Evolutionary conservation across 2,888 invertebrate genomes (phyloP), one percentile per base, ranked within the genome.

Genomic region (Troides oblongomaculatus): DNA sequence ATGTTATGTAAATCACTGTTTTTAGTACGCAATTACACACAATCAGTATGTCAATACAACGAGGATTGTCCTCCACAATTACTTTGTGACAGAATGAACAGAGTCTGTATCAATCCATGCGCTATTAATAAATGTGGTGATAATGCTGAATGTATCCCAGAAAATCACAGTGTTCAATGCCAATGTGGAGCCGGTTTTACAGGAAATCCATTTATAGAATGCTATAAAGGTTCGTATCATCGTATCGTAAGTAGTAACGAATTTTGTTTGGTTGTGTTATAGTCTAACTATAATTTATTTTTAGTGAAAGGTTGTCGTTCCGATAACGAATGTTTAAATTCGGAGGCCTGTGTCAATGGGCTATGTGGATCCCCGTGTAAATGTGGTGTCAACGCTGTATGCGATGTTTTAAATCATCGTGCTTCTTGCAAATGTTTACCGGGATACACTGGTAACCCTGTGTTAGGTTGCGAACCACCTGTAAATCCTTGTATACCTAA

Each of bases 1-100:
- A 53, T 53, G 18, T 12, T 53, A n/a, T n/a, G 1, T 53, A 6
- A n/a, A 58, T 23, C 23, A 14, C 12, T 12, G 4, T 21, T n/a
- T 58, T 74, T 86, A 88, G 84, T 87, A 82, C 73, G 73, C 36
- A 67, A 70, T 39, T 60, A 30, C 18, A 21, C 85, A 64, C 83
- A 84, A 77, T 88, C 90, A 75, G 94, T 97, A 66, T 97, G 97
- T 83, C 97, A 97, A 84, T 97, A 97, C 86, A 97, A 97, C 81
- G 97, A 97, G 92, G 97, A 97, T 81, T 98, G 97, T 83, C 97
- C 97, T 68, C 96, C 96, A n/a, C 94, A 96, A 79, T 95, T 96
- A 78, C 91, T 97, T 30, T 98, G 97, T 84, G 97, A 97, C 86
- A 94, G 97, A 76, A 89, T 97, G 64, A 97, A 97, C 81, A 93